phyloP scores from a whole-genome alignment of 2,113 vertebrate genomes.

The Phoxinus phoxinus region DNA sequence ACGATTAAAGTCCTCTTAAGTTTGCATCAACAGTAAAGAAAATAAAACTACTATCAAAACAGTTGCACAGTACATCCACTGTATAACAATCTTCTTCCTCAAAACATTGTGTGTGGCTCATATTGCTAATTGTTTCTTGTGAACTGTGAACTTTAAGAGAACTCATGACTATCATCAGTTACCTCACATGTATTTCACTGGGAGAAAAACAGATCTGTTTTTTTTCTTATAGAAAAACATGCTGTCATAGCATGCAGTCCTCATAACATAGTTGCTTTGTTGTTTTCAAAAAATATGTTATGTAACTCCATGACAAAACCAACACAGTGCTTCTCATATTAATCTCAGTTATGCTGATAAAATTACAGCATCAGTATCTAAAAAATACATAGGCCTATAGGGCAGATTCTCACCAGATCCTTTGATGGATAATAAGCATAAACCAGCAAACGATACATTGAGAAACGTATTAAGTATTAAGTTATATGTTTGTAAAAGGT shows the following conservation, averaged over 20 bases:
- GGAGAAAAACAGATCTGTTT: neutral
- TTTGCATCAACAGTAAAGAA: constrained; percentile 57
- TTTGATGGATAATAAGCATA: neutral
- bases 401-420: neutral
- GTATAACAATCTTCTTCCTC: neutral
- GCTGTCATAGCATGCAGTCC: neutral
- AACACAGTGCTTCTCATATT: neutral
- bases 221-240: neutral
- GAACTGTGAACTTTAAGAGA: constrained; percentile 52
- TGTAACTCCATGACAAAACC: neutral
- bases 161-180: constrained; percentile 29
- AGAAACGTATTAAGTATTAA: neutral
- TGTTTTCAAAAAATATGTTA: neutral
- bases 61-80: neutral
- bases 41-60: neutral
- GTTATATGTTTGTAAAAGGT: neutral
- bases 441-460: neutral
- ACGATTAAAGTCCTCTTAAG: constrained; percentile 67
- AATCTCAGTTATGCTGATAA: neutral
- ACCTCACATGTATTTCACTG: constrained; percentile 1
- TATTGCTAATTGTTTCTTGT: neutral
- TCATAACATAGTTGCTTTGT: neutral
- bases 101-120: neutral
- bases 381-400: neutral
- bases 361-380: neutral